Evolutionary conservation across 2,888 invertebrate genomes (phyloP).

Genomic region (Perizoma flavofasciatum): DNA sequence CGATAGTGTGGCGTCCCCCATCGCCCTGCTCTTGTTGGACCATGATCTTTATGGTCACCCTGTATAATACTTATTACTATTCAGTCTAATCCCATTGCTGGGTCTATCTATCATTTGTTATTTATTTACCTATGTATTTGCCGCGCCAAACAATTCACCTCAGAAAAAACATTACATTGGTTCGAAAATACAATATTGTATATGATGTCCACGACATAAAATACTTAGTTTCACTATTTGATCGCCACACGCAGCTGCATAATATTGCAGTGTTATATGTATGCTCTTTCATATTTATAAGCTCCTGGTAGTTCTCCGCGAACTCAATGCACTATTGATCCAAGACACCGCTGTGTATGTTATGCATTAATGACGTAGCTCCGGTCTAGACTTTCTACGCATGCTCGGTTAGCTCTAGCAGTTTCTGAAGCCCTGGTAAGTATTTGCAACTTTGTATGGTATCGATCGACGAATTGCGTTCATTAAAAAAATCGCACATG

Average conservation of each 20-base stretch:
- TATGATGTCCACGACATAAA: background rate
- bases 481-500: conserved; percentile 11
- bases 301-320: conserved; percentile 43
- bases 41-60: too few species aligned
- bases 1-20: too few species aligned
- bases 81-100: too few species aligned
- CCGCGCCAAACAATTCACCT: too few species aligned
- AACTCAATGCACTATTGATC: conserved; percentile 41
- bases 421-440: conserved; percentile 20
- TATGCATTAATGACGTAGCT: conserved; percentile 19
- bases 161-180: too few species aligned
- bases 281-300: conserved; percentile 37
- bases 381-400: conserved; percentile 28
- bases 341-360: background rate
- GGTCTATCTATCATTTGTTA: too few species aligned
- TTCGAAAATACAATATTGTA: too few species aligned
- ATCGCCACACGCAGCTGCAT: conserved; percentile 13
- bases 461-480: conserved; percentile 12
- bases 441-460: conserved; percentile 12
- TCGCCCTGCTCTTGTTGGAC: too few species aligned
- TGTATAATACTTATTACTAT: too few species aligned
- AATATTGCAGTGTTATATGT: conserved; percentile 11
- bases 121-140: too few species aligned
- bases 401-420: conserved; percentile 18
- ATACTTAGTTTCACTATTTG: conserved; percentile 9